Evolutionary conservation across 1,140 invertebrate species (phyloP).

Genomic region (Brachionus calyciflorus): DNA sequence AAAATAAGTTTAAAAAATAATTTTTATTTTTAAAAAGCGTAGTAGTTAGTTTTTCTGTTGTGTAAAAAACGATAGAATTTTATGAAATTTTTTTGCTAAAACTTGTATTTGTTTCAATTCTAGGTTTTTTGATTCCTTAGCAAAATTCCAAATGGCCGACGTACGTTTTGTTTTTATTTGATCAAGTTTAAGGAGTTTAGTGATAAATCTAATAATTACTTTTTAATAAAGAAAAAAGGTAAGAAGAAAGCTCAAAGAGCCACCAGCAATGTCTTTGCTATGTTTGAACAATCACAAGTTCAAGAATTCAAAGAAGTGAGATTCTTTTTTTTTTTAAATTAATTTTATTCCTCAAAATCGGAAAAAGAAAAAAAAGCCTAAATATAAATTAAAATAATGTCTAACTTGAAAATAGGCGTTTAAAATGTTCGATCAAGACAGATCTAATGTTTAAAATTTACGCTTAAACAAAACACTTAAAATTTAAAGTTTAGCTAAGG

Average conservation of each 20-base stretch:
- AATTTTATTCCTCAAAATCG: background rate
- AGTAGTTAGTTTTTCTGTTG: too few species aligned
- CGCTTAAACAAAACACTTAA: too few species aligned
- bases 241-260: conserved; percentile 53
- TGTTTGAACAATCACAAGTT: conserved; percentile 57
- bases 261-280: conserved; percentile 58
- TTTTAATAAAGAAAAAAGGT: conserved; percentile 41
- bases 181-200: background rate
- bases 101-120: too few species aligned
- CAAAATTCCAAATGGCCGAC: conserved; percentile 22
- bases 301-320: conserved; percentile 84
- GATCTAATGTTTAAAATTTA: background rate
- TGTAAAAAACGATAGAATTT: too few species aligned
- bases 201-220: background rate
- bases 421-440: conserved; percentile 49
- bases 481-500: too few species aligned
- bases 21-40: too few species aligned
- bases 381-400: background rate
- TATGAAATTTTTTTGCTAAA: too few species aligned
- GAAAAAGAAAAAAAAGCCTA: background rate
- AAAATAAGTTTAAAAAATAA: too few species aligned
- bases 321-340: background rate
- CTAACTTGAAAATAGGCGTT: conserved; percentile 47
- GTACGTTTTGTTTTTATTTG: background rate
- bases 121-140: too few species aligned